A percentile compares a stretch with the other conserved stretches of the same genome.
Evolutionary conservation across 1,140 invertebrate species (phyloP).

Genomic region (Drosophila punjabiensis): DNA sequence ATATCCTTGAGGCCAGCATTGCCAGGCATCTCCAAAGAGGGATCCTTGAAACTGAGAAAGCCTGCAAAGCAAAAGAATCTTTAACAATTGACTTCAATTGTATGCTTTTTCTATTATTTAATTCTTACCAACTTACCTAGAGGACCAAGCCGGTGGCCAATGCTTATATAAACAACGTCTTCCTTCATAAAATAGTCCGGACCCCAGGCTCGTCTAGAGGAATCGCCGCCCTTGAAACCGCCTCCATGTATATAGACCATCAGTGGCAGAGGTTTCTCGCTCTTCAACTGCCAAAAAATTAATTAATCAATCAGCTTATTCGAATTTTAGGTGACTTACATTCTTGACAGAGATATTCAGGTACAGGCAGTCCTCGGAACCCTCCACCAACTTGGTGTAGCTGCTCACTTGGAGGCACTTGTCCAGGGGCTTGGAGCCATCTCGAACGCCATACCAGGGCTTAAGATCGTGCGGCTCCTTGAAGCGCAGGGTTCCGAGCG

Average conservation of each 20-base stretch:
- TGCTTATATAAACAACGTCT: slow-evolving; percentile 86
- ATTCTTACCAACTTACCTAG: slow-evolving; percentile 64
- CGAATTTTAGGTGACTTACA: slow-evolving; percentile 20
- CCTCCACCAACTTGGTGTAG: slow-evolving; percentile 59
- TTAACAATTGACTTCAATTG: background rate
- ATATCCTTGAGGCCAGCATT: slow-evolving; percentile 87
- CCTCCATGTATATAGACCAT: slow-evolving; percentile 91
- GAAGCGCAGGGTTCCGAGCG: slow-evolving; percentile 88
- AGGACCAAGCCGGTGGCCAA: slow-evolving; percentile 85
- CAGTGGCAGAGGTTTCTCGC: slow-evolving; percentile 86
- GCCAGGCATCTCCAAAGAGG: slow-evolving; percentile 86
- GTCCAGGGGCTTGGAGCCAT: slow-evolving; percentile 48
- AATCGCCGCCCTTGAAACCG: slow-evolving; percentile 86
- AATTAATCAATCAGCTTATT: background rate
- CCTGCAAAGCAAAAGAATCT: slow-evolving; percentile 20
- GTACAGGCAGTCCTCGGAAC: slow-evolving; percentile 86
- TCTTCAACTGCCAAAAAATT: slow-evolving; percentile 30
- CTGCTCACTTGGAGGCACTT: slow-evolving; percentile 65
- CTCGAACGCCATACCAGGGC: slow-evolving; percentile 58
- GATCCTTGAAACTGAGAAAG: slow-evolving; percentile 88
- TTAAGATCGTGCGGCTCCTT: slow-evolving; percentile 71
- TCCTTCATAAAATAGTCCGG: slow-evolving; percentile 87
- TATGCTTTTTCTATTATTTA: background rate
- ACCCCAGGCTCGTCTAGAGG: slow-evolving; percentile 56
- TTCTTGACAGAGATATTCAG: slow-evolving; percentile 85